Conservation (phyloP, 2,888 invertebrate genomes). For the Phorcus lineatus region DNA sequence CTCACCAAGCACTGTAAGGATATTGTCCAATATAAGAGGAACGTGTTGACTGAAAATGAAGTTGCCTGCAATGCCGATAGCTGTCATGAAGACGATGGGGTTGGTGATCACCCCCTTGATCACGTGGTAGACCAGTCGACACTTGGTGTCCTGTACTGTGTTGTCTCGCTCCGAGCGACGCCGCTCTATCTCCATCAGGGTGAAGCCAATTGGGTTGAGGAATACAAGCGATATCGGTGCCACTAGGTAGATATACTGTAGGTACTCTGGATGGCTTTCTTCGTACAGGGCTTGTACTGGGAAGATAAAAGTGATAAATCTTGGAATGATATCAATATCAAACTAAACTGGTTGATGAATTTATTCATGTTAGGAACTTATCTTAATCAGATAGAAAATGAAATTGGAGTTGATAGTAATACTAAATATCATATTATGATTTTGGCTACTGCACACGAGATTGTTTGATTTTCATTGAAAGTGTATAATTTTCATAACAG, state of each 20-base stretch:
- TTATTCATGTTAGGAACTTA: too few relatives aligned
- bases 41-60: conserved; percentile 86
- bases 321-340: too few relatives aligned
- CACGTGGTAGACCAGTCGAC: conserved; percentile 51
- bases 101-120: conserved; percentile 83
- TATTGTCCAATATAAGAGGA: conserved; percentile 84
- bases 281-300: conserved; percentile 85
- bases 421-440: too few relatives aligned
- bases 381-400: too few relatives aligned
- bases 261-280: conserved; percentile 90
- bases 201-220: conserved; percentile 92
- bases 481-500: too few relatives aligned
- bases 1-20: conserved; percentile 81
- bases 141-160: conserved; percentile 20
- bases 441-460: too few relatives aligned
- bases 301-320: conserved; percentile 18
- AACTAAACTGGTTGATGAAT: too few relatives aligned
- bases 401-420: too few relatives aligned
- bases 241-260: conserved; percentile 92
- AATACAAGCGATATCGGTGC: conserved; percentile 95
- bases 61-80: conserved; percentile 91
- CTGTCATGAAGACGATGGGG: conserved; percentile 93
- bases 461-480: too few relatives aligned
- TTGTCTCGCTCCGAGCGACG: background rate
- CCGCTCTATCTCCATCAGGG: conserved; percentile 86